Evolutionary conservation across 2,797 vertebrate species (phyloP), one percentile per base, ranked within the genome.

Genomic region (Sebastes kiyomatsui): DNA sequence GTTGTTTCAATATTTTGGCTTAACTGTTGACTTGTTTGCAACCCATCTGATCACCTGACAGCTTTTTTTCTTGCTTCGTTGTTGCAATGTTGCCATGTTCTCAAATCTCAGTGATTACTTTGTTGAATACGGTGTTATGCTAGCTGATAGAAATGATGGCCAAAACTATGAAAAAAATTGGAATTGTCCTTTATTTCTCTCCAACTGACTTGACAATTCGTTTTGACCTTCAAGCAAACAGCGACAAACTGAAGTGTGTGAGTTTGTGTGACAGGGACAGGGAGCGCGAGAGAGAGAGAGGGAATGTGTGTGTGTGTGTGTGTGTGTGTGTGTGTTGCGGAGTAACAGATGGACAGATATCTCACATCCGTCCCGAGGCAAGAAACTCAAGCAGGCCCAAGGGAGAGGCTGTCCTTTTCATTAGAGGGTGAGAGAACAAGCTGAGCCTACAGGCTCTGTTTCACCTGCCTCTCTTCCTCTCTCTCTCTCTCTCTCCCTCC

Each of bases 321-420:
- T 67, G 65, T 60, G 73, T 59, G 73, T 67, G 74, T 42, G 67
- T 75, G 77, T 80, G 84, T 73, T 74, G 66, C 56, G 69, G 87
- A 77, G 90, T 92, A 93, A 93, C 95, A 95, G 94, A 94, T 93
- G 90, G 92, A 95, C 94, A 95, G 94, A 96, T 96, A 94, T 91
- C 93, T 93, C 91, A 85, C 92, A 92, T 94, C 90, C 90, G 82
- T 90, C 90, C 91, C 77, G 38, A 85, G 81, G 87, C 42, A 89
- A 93, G 91, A 96, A 97, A 96, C 71, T 0, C 77, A 95, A 97
- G 95, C 94, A 89, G 83, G 91, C 96, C 90, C 95, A 0, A 0
- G 94, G 96, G 96, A 95, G 82, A 88, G 22, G 75, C 88, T 90
- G 92, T 93, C 92, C 93, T 95, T 94, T 91, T 96, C 92, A 70